A percentile compares a stretch with the other conserved stretches of the same genome.
Evolutionary conservation across 1,140 invertebrate genomes (phyloP).

Genomic region (Mercenaria mercenaria): DNA sequence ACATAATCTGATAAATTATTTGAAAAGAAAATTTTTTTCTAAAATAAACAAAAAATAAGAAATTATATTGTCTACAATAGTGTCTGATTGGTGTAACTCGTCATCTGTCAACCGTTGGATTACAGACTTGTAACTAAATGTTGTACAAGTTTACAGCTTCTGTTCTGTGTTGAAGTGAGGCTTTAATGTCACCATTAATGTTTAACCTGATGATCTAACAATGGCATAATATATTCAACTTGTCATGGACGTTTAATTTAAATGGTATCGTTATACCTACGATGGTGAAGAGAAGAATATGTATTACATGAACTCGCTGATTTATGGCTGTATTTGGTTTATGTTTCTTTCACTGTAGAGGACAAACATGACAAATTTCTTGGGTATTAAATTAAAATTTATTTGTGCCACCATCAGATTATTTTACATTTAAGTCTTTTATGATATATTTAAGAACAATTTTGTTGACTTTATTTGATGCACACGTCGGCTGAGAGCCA

Average conservation of each 20-base stretch:
- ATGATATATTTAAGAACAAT: background rate
- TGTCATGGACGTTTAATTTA: constrained; percentile 33
- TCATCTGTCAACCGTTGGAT: constrained; percentile 2
- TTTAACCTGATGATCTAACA: constrained; percentile 34
- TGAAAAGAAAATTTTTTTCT: too few relatives aligned
- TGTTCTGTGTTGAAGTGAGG: background rate
- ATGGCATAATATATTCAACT: constrained; percentile 26
- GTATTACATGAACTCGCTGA: background rate
- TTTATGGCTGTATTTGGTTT: constrained; percentile 7
- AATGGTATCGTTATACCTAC: background rate
- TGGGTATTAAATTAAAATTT: constrained; percentile 22
- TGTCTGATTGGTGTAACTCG: background rate
- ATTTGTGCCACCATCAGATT: background rate
- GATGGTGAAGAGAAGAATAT: background rate
- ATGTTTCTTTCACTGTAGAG: constrained; percentile 4
- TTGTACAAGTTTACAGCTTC: constrained; percentile 11
- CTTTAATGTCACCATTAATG: constrained; percentile 30
- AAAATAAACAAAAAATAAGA: too few relatives aligned
- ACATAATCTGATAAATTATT: too few relatives aligned
- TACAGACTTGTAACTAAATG: constrained; percentile 2
- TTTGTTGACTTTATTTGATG: background rate
- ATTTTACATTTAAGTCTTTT: background rate
- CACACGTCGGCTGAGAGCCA: too few relatives aligned
- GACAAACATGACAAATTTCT: constrained; percentile 26
- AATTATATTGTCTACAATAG: background rate